A percentile compares a stretch with the other conserved stretches of the same genome.
Conservation (phyloP, 2,113 vertebrate species). For the Gobiocypris rarus region DNA sequence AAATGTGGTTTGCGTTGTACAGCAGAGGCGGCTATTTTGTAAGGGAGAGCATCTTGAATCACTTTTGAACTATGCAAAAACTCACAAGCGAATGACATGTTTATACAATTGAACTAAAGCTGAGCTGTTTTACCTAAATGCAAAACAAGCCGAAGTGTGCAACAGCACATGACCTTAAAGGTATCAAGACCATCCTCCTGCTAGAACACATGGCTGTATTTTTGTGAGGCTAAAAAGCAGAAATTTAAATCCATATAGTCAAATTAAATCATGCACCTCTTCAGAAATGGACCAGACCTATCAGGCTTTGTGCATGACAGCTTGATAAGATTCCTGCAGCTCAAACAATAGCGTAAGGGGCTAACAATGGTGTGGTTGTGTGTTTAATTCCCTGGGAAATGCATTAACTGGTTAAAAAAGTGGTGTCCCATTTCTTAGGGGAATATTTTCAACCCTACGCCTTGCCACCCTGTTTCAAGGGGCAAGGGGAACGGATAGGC, state of each 20-base stretch:
- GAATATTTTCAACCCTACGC: too few species aligned
- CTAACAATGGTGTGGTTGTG: too few species aligned
- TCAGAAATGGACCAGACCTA: too few species aligned
- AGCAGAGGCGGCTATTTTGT: neutral
- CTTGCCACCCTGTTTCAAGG: too few species aligned
- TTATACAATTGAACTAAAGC: constrained; percentile 11
- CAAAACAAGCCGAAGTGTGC: neutral
- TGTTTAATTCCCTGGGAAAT: too few species aligned
- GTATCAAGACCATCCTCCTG: neutral
- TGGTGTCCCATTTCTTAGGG: too few species aligned
- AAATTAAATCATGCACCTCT: neutral
- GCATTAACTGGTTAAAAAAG: too few species aligned
- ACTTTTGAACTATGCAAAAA: constrained; percentile 24
- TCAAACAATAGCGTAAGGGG: too few species aligned
- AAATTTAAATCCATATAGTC: neutral
- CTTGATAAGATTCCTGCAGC: too few species aligned
- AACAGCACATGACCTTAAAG: constrained; percentile 11
- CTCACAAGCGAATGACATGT: constrained; percentile 1
- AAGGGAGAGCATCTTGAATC: constrained; percentile 23
- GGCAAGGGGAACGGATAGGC: too few species aligned
- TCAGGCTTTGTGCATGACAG: too few species aligned
- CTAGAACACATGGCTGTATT: neutral
- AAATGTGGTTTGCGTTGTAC: constrained; percentile 9
- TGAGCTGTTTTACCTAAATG: constrained; percentile 20
- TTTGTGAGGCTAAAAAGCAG: neutral